Percentiles rank a stretch among this genome's conserved stretches.
phyloP scores from a whole-genome alignment of 2,888 invertebrate species.

The Dichetophora obliterata region DNA sequence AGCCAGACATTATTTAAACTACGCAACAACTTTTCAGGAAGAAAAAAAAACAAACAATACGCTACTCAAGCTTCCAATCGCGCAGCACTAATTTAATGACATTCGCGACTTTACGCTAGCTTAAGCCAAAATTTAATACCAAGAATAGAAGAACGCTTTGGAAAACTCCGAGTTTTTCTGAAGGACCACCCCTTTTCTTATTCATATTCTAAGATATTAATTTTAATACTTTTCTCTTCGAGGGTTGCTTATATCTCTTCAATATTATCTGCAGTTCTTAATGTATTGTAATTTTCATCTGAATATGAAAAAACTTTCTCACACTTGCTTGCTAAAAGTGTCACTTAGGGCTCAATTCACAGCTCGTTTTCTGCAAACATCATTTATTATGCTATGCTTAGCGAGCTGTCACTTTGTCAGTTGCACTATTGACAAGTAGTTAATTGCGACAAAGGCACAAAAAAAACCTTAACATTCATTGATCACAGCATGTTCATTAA shows the following conservation, averaged over 20 bases:
- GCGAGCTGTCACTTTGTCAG: slow-evolving; percentile 1
- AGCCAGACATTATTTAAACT: not conserved
- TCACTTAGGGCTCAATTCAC: not conserved
- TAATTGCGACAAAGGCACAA: not conserved
- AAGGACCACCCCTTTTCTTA: no score
- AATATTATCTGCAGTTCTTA: no score
- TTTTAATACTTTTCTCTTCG: not conserved
- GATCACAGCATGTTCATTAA: not conserved
- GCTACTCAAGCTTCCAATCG: slow-evolving; percentile 39
- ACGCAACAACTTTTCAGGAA: not conserved
- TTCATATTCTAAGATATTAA: not conserved
- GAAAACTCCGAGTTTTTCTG: not conserved
- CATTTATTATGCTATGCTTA: slow-evolving; percentile 28
- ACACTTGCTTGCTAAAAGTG: not conserved
- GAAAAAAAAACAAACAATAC: not conserved
- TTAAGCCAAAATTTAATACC: not conserved
- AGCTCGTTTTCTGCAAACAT: not conserved
- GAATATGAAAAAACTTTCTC: slow-evolving; percentile 1
- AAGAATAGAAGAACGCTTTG: not conserved
- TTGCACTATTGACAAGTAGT: not conserved
- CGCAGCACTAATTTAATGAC: slow-evolving; percentile 62
- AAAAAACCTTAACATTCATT: not conserved
- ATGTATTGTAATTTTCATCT: not conserved
- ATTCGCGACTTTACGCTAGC: slow-evolving; percentile 52
- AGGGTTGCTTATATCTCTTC: not conserved